Conservation (phyloP, 2,888 invertebrate species). For the Synergus japonicus region DNA sequence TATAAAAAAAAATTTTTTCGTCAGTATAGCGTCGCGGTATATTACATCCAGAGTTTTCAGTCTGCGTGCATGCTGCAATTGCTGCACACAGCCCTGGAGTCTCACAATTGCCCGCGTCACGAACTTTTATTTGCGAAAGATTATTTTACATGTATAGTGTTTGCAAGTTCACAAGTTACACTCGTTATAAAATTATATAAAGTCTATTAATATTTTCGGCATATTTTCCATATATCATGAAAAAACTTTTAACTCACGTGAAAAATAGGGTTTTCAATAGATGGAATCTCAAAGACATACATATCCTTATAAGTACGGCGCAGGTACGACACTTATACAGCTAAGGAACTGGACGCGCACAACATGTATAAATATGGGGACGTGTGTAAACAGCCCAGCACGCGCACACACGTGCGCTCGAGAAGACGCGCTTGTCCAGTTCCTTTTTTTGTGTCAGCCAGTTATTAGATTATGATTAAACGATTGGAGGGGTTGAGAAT, state of each 20-base stretch:
- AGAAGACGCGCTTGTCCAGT: conserved; percentile 68
- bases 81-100: conserved; percentile 13
- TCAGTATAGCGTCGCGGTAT: conserved; percentile 24
- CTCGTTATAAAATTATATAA: not conserved
- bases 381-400: conserved; percentile 9
- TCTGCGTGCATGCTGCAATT: not conserved
- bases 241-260: conserved; percentile 58
- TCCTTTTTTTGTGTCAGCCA: conserved; percentile 76
- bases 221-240: not conserved
- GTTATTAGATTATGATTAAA: conserved; percentile 78
- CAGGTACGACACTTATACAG: conserved; percentile 21
- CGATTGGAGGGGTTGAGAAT: conserved; percentile 68
- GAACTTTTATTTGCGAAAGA: conserved; percentile 35
- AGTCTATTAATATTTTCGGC: too few relatives aligned
- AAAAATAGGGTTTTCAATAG: conserved; percentile 70
- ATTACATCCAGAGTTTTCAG: conserved; percentile 23
- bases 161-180: conserved; percentile 19
- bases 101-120: conserved; percentile 39
- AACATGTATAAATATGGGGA: conserved; percentile 25
- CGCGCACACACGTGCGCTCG: conserved; percentile 49
- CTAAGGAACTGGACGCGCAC: conserved; percentile 30
- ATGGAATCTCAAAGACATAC: conserved; percentile 70
- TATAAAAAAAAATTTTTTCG: not conserved
- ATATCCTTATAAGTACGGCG: conserved; percentile 59
- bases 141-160: conserved; percentile 24